Conservation (phyloP, 2,888 invertebrate genomes). For the Ramazzottius varieornatus region DNA sequence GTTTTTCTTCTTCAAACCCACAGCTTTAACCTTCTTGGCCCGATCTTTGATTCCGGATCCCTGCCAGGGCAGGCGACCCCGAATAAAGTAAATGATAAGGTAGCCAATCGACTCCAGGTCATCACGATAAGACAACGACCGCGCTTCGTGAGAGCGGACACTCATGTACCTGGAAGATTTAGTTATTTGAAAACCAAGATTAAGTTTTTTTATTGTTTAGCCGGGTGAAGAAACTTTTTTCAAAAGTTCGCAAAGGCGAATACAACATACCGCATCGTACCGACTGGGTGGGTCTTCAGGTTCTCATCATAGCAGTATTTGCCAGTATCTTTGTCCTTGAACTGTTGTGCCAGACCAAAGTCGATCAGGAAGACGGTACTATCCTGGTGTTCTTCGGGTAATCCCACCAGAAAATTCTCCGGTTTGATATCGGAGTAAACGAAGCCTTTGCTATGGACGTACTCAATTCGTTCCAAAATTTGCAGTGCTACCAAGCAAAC, state of each 20-base stretch:
- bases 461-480: constrained; percentile 23
- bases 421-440: constrained; percentile 13
- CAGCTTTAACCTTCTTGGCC: not conserved
- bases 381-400: constrained; percentile 9
- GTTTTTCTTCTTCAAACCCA: not conserved
- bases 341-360: constrained; percentile 13
- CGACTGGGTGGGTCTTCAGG: constrained; percentile 1
- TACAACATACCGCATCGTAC: not conserved
- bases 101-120: constrained; percentile 14
- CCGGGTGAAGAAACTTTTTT: too few species aligned
- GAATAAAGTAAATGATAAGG: constrained; percentile 12
- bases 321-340: constrained; percentile 11
- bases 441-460: constrained; percentile 25
- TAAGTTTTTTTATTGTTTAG: too few species aligned
- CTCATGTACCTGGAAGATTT: constrained; percentile 11
- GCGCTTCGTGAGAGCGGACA: constrained; percentile 12
- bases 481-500: constrained; percentile 6
- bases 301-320: constrained; percentile 4
- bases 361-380: constrained; percentile 12
- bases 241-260: too few species aligned
- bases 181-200: too few species aligned
- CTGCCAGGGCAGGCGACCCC: constrained; percentile 13
- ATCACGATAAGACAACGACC: constrained; percentile 12
- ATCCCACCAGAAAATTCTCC: constrained; percentile 13
- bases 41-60: constrained; percentile 5